A percentile compares a stretch with the other conserved stretches of the same genome.
phyloP scores from a whole-genome alignment of 2,113 vertebrate species.

The Hystrix cristata region DNA sequence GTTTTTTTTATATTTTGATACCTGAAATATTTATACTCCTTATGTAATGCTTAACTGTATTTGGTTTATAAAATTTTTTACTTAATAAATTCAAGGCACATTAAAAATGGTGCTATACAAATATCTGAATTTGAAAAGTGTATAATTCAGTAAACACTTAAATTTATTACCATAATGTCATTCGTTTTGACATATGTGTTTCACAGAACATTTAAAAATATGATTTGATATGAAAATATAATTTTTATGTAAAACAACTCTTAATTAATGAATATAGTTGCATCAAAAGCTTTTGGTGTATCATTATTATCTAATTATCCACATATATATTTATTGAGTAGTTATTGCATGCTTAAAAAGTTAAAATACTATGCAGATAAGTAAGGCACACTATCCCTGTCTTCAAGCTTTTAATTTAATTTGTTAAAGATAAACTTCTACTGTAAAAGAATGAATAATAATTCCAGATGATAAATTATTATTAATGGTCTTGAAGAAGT shows the following conservation, averaged over 20 bases:
- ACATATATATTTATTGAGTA: not conserved
- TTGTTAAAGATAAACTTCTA: conserved; percentile 38
- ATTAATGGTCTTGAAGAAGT: not conserved
- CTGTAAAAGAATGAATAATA: not conserved
- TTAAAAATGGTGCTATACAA: conserved; percentile 31
- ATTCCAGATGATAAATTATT: not conserved
- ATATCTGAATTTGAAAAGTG: conserved; percentile 13
- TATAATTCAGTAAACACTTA: conserved; percentile 30
- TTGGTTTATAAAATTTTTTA: conserved; percentile 35
- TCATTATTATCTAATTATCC: not conserved
- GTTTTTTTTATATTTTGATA: not conserved
- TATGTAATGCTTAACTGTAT: conserved; percentile 8
- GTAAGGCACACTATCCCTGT: not conserved
- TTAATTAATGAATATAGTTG: not conserved
- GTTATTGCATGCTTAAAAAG: not conserved
- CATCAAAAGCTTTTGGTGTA: not conserved
- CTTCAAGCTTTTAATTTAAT: conserved; percentile 32
- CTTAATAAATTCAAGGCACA: conserved; percentile 4
- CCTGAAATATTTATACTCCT: not conserved
- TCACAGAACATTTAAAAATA: conserved; percentile 46
- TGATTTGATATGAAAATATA: conserved; percentile 5
- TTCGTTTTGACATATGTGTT: conserved; percentile 8
- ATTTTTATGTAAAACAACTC: not conserved
- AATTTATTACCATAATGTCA: conserved; percentile 7
- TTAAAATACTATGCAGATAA: not conserved